These are phyloP conservation scores for Esox masquinongy DNA, from an alignment of 2,797 vertebrate species.

Conservation along the genomic window DNA sequence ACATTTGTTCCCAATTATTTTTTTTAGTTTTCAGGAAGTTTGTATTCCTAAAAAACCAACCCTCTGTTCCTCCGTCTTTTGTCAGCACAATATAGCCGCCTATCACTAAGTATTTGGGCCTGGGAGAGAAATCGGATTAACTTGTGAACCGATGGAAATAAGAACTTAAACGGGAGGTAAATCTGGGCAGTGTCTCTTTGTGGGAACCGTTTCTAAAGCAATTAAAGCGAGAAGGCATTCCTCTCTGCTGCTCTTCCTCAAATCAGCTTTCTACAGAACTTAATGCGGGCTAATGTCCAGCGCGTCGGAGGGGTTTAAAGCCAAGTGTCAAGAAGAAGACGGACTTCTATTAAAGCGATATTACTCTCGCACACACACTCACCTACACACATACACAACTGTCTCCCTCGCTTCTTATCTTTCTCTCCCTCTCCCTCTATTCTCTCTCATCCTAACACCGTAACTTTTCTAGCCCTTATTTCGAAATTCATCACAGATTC, in stretches of 20 bases:
- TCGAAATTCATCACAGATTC: constrained; percentile 68
- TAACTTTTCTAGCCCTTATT: constrained; percentile 56
- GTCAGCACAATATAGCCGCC: constrained; percentile 33
- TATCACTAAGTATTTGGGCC: constrained; percentile 72
- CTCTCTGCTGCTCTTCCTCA: constrained; percentile 89
- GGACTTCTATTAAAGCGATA: constrained; percentile 57
- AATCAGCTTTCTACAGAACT: constrained; percentile 86
- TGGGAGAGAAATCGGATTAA: constrained; percentile 94
- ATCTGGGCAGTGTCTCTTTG: constrained; percentile 93
- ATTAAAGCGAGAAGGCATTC: constrained; percentile 97
- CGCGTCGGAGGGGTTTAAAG: constrained; percentile 86
- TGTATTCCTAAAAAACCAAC: constrained; percentile 21
- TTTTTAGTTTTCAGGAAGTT: constrained; percentile 22
- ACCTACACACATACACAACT: background rate
- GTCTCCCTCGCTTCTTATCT: background rate
- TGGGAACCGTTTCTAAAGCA: constrained; percentile 95
- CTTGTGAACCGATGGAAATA: constrained; percentile 98
- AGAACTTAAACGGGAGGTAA: constrained; percentile 96
- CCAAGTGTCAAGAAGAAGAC: constrained; percentile 52
- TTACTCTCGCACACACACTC: constrained; percentile 21
- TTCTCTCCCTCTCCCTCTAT: background rate
- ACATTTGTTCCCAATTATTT: background rate
- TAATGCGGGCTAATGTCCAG: constrained; percentile 87
- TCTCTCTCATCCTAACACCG: constrained; percentile 31
- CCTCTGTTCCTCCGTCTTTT: constrained; percentile 38